Conservation (phyloP, 2,797 vertebrate genomes). For the Catamblyrhynchus diadema region DNA sequence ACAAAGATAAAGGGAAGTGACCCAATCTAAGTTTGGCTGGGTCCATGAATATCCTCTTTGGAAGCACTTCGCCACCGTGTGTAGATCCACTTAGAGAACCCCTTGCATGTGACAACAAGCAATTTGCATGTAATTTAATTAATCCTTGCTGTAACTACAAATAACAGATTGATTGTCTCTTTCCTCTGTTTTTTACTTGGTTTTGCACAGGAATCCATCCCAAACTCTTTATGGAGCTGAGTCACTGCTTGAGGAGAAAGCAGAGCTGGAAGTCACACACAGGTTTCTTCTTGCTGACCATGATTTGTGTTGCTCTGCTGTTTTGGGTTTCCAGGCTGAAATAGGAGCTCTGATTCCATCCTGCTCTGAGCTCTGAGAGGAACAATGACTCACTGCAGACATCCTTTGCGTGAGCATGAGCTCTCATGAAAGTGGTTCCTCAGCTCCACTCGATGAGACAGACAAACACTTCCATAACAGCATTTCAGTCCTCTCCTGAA, state of each 20-base stretch:
- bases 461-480: not conserved
- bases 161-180: not conserved
- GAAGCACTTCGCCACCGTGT: not conserved
- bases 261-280: fast-evolving
- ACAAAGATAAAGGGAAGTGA: not conserved
- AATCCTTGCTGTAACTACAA: not conserved
- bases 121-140: not conserved
- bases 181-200: not conserved
- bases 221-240: not conserved
- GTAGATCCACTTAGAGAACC: not conserved
- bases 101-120: not conserved
- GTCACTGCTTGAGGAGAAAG: not conserved
- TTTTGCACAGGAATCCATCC: not conserved
- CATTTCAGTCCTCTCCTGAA: not conserved
- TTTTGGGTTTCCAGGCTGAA: not conserved
- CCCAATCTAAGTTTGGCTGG: not conserved
- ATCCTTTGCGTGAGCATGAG: not conserved
- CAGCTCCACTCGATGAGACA: fast-evolving
- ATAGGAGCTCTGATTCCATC: not conserved
- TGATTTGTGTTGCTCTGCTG: not conserved
- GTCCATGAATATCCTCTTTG: not conserved
- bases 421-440: not conserved
- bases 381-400: not conserved
- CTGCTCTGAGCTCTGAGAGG: not conserved
- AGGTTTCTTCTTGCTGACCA: not conserved